Evolutionary conservation across 1,140 invertebrate genomes (phyloP).

Genomic region (Drosophila ironensis): DNA sequence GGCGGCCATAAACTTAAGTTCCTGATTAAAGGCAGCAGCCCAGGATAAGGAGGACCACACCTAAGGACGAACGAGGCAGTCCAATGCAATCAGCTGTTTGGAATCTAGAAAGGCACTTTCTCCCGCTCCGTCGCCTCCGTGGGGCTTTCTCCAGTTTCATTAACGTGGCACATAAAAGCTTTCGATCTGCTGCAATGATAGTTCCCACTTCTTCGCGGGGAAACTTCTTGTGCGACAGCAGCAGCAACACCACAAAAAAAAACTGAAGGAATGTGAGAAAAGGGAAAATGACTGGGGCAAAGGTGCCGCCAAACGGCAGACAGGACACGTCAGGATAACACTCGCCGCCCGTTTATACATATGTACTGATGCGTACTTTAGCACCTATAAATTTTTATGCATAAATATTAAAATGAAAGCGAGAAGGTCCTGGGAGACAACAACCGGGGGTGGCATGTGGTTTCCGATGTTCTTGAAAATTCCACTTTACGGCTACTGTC

Average conservation of each 20-base stretch:
- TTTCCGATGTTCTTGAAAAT: slow-evolving; percentile 57
- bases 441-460: slow-evolving; percentile 27
- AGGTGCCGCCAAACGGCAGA: slow-evolving; percentile 9
- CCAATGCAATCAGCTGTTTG: slow-evolving; percentile 54
- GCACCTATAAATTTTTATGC: slow-evolving; percentile 77
- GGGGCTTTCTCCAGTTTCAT: slow-evolving; percentile 24
- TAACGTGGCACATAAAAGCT: slow-evolving; percentile 48
- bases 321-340: background rate
- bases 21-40: slow-evolving; percentile 11
- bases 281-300: no score
- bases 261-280: no score
- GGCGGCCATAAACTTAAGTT: slow-evolving; percentile 12
- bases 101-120: slow-evolving; percentile 22
- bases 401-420: slow-evolving; percentile 66
- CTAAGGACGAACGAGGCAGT: background rate
- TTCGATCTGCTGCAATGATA: slow-evolving; percentile 50
- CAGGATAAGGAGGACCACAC: background rate
- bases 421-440: background rate
- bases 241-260: no score
- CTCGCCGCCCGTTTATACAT: slow-evolving; percentile 38
- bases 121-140: background rate
- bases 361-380: slow-evolving; percentile 70
- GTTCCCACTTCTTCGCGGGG: background rate
- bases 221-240: no score
- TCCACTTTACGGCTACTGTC: slow-evolving; percentile 54